Conservation (phyloP, 2,888 invertebrate genomes). For the Empis livida region DNA sequence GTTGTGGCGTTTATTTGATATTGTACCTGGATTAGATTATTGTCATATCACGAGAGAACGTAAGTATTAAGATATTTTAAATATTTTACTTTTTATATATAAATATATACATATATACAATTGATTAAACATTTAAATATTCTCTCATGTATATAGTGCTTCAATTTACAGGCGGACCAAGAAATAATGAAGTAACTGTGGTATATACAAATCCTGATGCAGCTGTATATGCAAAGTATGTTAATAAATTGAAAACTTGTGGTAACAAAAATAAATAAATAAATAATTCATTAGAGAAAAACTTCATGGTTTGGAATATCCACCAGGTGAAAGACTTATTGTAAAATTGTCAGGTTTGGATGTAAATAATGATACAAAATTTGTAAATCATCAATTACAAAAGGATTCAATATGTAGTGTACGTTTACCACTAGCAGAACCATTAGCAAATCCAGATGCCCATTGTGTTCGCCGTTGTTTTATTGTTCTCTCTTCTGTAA, state of each 20-base stretch:
- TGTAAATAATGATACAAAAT: constrained; percentile 27
- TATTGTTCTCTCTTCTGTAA: constrained; percentile 39
- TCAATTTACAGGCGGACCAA: constrained; percentile 25
- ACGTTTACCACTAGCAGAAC: constrained; percentile 51
- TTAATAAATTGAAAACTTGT: too few species aligned
- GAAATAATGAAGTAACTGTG: constrained; percentile 44
- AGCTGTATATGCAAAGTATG: constrained; percentile 42
- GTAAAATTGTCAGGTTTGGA: constrained; percentile 32
- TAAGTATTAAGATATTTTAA: constrained; percentile 14
- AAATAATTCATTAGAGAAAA: constrained; percentile 55
- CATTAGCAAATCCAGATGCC: constrained; percentile 54
- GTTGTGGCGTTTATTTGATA: constrained; percentile 72
- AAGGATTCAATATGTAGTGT: constrained; percentile 47
- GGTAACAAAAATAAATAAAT: constrained; percentile 36
- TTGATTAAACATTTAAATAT: neutral
- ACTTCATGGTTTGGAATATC: constrained; percentile 83
- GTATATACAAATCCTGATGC: constrained; percentile 58
- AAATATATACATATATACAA: neutral
- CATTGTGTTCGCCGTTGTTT: constrained; percentile 53
- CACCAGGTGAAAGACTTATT: constrained; percentile 69
- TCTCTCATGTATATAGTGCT: neutral
- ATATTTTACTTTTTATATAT: neutral
- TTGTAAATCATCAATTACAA: constrained; percentile 30
- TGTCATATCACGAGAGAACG: constrained; percentile 41
- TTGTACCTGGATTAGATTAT: constrained; percentile 64